Conservation (phyloP, 2,888 invertebrate species). For the Nemotelus pantherinus region DNA sequence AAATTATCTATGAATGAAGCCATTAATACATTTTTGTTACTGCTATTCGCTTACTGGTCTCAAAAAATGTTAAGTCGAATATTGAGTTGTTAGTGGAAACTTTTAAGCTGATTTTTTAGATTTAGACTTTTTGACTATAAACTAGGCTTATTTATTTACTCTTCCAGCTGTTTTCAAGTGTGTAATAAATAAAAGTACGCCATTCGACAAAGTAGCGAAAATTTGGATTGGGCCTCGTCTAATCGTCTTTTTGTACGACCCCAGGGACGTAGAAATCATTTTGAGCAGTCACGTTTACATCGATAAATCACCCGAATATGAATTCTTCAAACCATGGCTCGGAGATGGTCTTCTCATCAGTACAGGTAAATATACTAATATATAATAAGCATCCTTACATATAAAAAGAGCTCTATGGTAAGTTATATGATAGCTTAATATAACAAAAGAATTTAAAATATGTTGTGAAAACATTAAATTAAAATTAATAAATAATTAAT, state of each 20-base stretch:
- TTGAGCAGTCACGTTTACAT: constrained; percentile 83
- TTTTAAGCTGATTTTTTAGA: too few species aligned
- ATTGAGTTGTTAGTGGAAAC: too few species aligned
- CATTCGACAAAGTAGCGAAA: constrained; percentile 71
- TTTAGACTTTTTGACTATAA: too few species aligned
- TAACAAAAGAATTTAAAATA: too few species aligned
- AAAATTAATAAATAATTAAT: constrained; percentile 1
- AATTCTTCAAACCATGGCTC: constrained; percentile 85
- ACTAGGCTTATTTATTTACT: not conserved
- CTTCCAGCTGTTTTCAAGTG: constrained; percentile 75
- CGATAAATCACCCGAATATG: constrained; percentile 82
- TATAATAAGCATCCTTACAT: not conserved
- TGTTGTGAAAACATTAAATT: not conserved
- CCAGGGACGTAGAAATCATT: constrained; percentile 80
- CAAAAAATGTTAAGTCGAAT: too few species aligned
- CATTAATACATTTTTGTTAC: too few species aligned
- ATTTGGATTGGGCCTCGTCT: constrained; percentile 83
- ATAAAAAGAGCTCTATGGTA: too few species aligned
- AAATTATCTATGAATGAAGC: too few species aligned
- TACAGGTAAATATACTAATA: constrained; percentile 68
- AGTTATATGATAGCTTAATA: too few species aligned
- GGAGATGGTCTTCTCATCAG: constrained; percentile 85
- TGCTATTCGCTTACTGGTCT: too few species aligned
- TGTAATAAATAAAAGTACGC: constrained; percentile 63
- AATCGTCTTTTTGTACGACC: constrained; percentile 77